Evolutionary conservation across 2,888 invertebrate genomes (phyloP), one percentile per base, ranked within the genome.

Genomic region (Seladonia tumulorum): DNA sequence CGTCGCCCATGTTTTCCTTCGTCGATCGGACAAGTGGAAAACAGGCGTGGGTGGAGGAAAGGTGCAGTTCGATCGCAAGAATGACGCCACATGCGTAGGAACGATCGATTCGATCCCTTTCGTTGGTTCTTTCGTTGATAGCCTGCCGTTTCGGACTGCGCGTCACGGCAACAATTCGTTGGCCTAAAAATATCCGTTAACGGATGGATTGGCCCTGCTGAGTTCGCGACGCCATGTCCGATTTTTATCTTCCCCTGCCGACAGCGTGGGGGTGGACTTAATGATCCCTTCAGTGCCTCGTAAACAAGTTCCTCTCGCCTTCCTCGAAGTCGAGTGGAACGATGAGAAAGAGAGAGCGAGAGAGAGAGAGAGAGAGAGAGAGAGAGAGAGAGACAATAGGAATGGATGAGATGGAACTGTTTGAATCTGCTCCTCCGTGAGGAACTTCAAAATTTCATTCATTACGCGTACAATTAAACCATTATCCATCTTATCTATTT

Each of bases 261-360:
- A 29, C 29, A 16, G 60, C 5, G 25, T 70, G 49, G 68, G 39
- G 70, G 71, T 66, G 71, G 76, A 78, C 60, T 78, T 82, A 82
- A 85, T 75, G 70, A 80, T 75, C 71, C 53, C 71, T 68, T 60
- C n/a, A 18, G 22, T 29, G 76, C 42, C 42, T 79, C 60, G 80
- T 81, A 81, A 85, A 77, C 82, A 87, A 82, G 76, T 66, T 60
- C 25, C 39, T 39, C 71, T 57, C 57, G 45, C 25, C 22, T 63
- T 68, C 22, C 25, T 47, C 53, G 18, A 16, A 53, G 72, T 71
- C 60, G 75, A 80, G 49, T 66, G 74, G 66, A 63, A 76, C 35
- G 60, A 60, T 29, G 25, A 2, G 49, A 49, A 12, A 42, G 8
- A 42, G 42, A 4, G 42, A 42, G 42, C 0, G 42, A 42, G 42